These are phyloP conservation scores for Tetramorium bicarinatum DNA, from an alignment of 2,888 invertebrate genomes.

Conservation along the genomic window DNA sequence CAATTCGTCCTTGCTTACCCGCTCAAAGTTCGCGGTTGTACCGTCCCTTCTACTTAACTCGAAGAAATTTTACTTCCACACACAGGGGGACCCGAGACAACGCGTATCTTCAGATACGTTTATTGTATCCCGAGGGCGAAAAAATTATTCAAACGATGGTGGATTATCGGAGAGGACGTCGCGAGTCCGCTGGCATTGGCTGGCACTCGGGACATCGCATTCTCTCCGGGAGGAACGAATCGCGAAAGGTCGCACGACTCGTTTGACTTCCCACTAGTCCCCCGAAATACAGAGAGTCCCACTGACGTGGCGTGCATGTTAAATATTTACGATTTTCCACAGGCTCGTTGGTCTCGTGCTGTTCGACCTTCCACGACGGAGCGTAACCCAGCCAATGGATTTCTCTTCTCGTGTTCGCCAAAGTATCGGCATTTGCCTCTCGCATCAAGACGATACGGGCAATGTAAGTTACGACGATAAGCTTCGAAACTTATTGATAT, in stretches of 20 bases:
- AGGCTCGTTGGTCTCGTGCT: slow-evolving; percentile 14
- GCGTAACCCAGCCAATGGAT: slow-evolving; percentile 27
- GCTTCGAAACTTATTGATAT: neutral
- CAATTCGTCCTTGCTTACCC: neutral
- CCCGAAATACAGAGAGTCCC: slow-evolving; percentile 11
- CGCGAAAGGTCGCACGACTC: slow-evolving; percentile 20
- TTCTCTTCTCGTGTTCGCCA: slow-evolving; percentile 4
- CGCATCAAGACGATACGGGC: neutral
- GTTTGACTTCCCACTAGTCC: slow-evolving; percentile 23
- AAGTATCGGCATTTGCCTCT: slow-evolving; percentile 35
- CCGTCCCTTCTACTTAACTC: neutral
- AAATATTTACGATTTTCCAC: slow-evolving; percentile 44
- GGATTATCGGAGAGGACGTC: slow-evolving; percentile 12
- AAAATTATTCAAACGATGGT: slow-evolving; percentile 45
- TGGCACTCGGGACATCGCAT: slow-evolving; percentile 25
- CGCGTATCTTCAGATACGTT: slow-evolving; percentile 10
- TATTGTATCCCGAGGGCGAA: neutral
- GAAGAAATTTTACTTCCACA: neutral
- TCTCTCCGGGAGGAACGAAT: slow-evolving; percentile 38
- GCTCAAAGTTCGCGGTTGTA: neutral
- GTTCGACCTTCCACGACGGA: slow-evolving; percentile 17
- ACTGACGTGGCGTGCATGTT: slow-evolving; percentile 2
- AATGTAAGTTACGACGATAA: slow-evolving; percentile 29
- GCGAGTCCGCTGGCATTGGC: slow-evolving; percentile 21
- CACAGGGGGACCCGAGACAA: neutral